phyloP scores from a whole-genome alignment of 30 jellyfish, hydroid and myxozoan species.

The Chrysaora quinquecirrha region DNA sequence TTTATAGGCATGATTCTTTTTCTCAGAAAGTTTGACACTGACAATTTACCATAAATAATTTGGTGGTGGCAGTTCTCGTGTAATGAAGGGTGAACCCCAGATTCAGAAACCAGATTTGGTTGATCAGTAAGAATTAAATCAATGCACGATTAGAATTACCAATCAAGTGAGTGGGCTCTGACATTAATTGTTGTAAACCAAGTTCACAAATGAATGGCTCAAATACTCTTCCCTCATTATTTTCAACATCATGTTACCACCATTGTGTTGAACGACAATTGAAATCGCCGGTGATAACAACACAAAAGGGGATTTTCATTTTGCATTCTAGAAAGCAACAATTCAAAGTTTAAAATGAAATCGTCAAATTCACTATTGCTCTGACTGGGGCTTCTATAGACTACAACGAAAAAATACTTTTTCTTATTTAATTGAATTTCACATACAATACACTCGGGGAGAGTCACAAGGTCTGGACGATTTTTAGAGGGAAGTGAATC shows the following conservation, averaged over 20 bases:
- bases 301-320: slow-evolving; percentile 10
- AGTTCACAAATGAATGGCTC: slow-evolving; percentile 7
- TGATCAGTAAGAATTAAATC: slow-evolving; percentile 22
- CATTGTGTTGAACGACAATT: slow-evolving; percentile 14
- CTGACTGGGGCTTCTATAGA: slow-evolving; percentile 8
- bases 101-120: slow-evolving; percentile 2
- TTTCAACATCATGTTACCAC: slow-evolving; percentile 11
- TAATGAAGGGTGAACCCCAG: slow-evolving; percentile 17
- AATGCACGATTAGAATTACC: slow-evolving; percentile 42
- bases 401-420: slow-evolving; percentile 8
- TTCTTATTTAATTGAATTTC: slow-evolving; percentile 8
- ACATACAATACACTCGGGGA: slow-evolving; percentile 16
- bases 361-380: not conserved
- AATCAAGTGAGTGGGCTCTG: slow-evolving; percentile 59
- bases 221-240: slow-evolving; percentile 13
- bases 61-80: slow-evolving; percentile 20
- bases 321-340: slow-evolving; percentile 14
- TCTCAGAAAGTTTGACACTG: slow-evolving; percentile 30
- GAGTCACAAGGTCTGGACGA: too few relatives aligned
- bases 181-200: slow-evolving; percentile 2
- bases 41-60: slow-evolving; percentile 1
- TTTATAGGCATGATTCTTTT: slow-evolving; percentile 52
- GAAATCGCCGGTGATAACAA: slow-evolving; percentile 18
- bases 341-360: slow-evolving; percentile 8
- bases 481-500: too few relatives aligned